phyloP scores from a whole-genome alignment of 2,113 vertebrate species.

The Gadus chalcogrammus region DNA sequence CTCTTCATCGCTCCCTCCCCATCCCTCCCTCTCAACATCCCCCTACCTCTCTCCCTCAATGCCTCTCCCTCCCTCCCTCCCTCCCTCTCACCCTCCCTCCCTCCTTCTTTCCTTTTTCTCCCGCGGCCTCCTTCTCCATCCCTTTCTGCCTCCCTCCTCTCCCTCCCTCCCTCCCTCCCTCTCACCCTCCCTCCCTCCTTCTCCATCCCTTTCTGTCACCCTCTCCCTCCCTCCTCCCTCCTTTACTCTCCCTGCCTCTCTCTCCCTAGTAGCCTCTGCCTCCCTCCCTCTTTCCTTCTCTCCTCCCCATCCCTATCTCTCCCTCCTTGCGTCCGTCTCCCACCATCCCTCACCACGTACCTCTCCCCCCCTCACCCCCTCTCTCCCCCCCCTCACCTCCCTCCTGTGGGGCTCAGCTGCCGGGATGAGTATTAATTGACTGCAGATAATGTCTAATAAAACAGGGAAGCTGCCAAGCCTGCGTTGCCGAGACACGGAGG shows the following conservation, averaged over 20 bases:
- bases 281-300: too few species aligned
- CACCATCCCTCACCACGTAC: neutral
- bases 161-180: too few species aligned
- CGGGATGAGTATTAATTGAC: constrained; percentile 62
- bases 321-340: neutral
- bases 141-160: too few species aligned
- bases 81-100: neutral
- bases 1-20: too few species aligned
- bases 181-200: too few species aligned
- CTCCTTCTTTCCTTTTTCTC: too few species aligned
- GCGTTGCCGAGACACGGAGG: constrained; percentile 30
- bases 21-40: too few species aligned
- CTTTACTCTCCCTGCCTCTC: too few species aligned
- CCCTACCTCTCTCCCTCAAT: neutral
- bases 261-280: too few species aligned
- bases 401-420: constrained; percentile 31
- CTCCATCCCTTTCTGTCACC: too few species aligned
- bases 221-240: too few species aligned
- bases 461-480: constrained; percentile 40
- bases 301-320: constrained; percentile 1
- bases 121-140: too few species aligned
- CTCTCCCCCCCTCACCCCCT: neutral
- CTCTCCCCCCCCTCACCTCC: neutral
- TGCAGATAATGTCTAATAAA: constrained; percentile 63
- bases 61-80: neutral